Evolutionary conservation across 2,888 invertebrate species (phyloP).

Genomic region (Stomorhina lunata): DNA sequence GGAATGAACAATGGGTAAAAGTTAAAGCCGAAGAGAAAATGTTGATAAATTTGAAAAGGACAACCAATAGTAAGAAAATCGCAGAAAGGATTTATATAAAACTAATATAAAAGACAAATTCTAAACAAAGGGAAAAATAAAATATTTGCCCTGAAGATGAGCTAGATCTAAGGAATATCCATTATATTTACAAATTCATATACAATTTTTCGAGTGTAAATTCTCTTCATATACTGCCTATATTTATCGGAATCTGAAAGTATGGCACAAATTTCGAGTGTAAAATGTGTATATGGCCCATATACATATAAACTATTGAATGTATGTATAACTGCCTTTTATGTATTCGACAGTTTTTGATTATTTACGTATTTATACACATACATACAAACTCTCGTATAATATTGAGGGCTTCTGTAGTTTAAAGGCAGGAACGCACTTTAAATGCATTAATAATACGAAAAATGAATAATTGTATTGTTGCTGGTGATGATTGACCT

Average conservation of each 20-base stretch:
- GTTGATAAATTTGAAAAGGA: neutral
- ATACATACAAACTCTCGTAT: neutral
- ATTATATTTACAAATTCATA: neutral
- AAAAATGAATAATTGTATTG: conserved; percentile 40
- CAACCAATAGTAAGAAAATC: neutral
- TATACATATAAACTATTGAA: too few species aligned
- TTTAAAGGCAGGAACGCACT: conserved; percentile 24
- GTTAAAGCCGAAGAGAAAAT: neutral
- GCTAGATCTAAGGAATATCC: too few species aligned
- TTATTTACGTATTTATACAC: neutral
- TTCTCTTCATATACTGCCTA: neutral
- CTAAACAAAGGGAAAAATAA: neutral
- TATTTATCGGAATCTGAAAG: too few species aligned
- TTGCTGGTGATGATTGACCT: conserved; percentile 53
- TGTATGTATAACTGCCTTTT: neutral
- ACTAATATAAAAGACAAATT: too few species aligned
- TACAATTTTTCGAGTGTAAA: neutral
- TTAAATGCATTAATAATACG: conserved; percentile 31
- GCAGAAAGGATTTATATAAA: too few species aligned
- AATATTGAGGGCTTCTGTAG: neutral
- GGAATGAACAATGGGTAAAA: neutral
- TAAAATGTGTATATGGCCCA: neutral
- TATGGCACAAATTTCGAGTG: neutral
- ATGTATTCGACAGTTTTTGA: conserved; percentile 21
- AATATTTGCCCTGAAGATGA: too few species aligned